Evolutionary conservation across 2,113 vertebrate species (phyloP).

Genomic region (Nycticryphes semicollaris): DNA sequence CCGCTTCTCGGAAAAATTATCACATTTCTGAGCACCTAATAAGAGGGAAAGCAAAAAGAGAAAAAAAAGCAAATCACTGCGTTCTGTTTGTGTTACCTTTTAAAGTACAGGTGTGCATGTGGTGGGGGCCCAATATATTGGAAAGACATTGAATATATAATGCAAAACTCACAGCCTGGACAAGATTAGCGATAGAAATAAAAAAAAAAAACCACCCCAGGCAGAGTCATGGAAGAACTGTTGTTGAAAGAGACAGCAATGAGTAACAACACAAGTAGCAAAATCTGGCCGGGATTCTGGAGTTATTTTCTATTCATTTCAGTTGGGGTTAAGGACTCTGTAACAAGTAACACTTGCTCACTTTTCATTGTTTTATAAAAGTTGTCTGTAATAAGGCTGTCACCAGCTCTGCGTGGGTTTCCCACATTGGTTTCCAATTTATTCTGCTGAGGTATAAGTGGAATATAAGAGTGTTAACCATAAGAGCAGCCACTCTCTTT

Average conservation of each 20-base stretch:
- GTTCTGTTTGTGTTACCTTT: neutral
- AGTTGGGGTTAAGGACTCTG: neutral
- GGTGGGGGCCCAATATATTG: fast-evolving
- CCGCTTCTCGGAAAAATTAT: slow-evolving; percentile 92
- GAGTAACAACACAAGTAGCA: neutral
- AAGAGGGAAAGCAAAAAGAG: slow-evolving; percentile 11
- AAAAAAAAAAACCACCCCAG: neutral
- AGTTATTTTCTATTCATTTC: neutral
- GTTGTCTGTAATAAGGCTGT: neutral
- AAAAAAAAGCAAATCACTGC: neutral
- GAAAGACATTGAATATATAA: neutral
- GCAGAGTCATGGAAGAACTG: neutral
- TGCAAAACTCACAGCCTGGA: neutral
- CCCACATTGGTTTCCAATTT: neutral
- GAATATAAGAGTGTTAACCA: fast-evolving
- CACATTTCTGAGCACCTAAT: slow-evolving; percentile 87
- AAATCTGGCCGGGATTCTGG: neutral
- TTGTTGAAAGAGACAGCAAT: neutral
- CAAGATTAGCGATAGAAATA: neutral
- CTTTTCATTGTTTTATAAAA: neutral
- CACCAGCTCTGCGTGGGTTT: neutral
- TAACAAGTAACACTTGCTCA: neutral
- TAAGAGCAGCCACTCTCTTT: neutral
- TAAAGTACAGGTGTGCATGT: neutral
- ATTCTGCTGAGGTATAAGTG: neutral